Conservation (phyloP, 2,888 invertebrate genomes). For the Ochlodes sylvanus region DNA sequence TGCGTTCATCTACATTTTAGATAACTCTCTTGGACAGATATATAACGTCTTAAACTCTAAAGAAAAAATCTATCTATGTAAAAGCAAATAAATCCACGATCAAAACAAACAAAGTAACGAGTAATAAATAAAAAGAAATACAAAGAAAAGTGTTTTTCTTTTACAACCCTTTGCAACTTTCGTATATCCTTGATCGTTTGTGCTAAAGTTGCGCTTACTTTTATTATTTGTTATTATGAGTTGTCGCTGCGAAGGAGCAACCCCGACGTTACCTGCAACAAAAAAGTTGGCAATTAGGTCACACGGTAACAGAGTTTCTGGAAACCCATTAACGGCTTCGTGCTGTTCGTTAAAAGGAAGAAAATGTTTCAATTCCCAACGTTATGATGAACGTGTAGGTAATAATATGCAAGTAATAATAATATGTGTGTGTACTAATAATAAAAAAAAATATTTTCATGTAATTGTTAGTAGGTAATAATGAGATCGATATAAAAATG, state of each 20-base stretch:
- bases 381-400: too few relatives aligned
- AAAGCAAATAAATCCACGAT: neutral
- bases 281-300: conserved; percentile 21
- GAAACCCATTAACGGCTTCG: conserved; percentile 17
- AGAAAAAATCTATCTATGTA: neutral
- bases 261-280: conserved; percentile 7
- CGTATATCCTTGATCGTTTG: neutral
- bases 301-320: conserved; percentile 15
- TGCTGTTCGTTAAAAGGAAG: conserved; percentile 1
- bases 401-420: too few relatives aligned
- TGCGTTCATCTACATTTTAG: too few relatives aligned
- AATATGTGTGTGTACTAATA: too few relatives aligned
- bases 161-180: neutral
- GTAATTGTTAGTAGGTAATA: too few relatives aligned
- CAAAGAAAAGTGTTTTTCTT: neutral
- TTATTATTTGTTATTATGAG: conserved; percentile 2
- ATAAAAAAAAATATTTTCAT: too few relatives aligned
- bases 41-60: too few relatives aligned
- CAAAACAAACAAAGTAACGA: neutral
- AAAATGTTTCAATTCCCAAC: neutral
- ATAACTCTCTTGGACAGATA: too few relatives aligned
- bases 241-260: neutral
- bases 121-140: conserved; percentile 2
- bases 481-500: too few relatives aligned
- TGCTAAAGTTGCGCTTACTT: neutral